Conservation (phyloP, 2,797 vertebrate genomes). For the Girardinus metallicus region DNA sequence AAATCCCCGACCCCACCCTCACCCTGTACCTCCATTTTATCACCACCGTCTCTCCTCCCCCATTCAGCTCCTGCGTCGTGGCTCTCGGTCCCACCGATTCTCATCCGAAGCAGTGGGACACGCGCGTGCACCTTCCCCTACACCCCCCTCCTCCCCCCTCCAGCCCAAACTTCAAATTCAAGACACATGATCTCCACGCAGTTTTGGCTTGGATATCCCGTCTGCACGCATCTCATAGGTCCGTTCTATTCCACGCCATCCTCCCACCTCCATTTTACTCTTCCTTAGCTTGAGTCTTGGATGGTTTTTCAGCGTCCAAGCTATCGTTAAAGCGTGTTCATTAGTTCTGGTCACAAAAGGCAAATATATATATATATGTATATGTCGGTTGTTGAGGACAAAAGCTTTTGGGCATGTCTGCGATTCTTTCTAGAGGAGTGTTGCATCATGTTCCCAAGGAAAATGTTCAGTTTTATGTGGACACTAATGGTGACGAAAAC, state of each 20-base stretch:
- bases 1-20: slow-evolving; percentile 38
- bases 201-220: slow-evolving; percentile 76
- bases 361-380: slow-evolving; percentile 8
- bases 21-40: slow-evolving; percentile 7
- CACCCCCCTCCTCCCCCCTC: slow-evolving; percentile 18
- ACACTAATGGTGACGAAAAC: background rate
- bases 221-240: slow-evolving; percentile 63
- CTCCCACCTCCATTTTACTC: slow-evolving; percentile 23
- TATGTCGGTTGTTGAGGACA: slow-evolving; percentile 26
- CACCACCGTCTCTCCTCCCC: slow-evolving; percentile 23
- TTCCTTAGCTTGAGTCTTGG: slow-evolving; percentile 45
- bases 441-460: background rate
- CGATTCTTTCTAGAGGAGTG: background rate
- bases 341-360: slow-evolving; percentile 33
- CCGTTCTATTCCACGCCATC: slow-evolving; percentile 36
- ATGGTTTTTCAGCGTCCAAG: slow-evolving; percentile 62
- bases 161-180: slow-evolving; percentile 44
- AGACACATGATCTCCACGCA: slow-evolving; percentile 62
- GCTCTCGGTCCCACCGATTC: slow-evolving; percentile 12
- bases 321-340: slow-evolving; percentile 55
- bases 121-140: slow-evolving; percentile 19
- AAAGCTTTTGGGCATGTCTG: slow-evolving; percentile 12
- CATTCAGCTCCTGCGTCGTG: slow-evolving; percentile 16
- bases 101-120: slow-evolving; percentile 4
- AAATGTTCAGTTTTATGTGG: background rate